A percentile compares a stretch with the other conserved stretches of the same genome.
These are phyloP conservation scores for Hippopotamyrus pictus DNA, from an alignment of 2,797 vertebrate species.

Conservation along the genomic window DNA sequence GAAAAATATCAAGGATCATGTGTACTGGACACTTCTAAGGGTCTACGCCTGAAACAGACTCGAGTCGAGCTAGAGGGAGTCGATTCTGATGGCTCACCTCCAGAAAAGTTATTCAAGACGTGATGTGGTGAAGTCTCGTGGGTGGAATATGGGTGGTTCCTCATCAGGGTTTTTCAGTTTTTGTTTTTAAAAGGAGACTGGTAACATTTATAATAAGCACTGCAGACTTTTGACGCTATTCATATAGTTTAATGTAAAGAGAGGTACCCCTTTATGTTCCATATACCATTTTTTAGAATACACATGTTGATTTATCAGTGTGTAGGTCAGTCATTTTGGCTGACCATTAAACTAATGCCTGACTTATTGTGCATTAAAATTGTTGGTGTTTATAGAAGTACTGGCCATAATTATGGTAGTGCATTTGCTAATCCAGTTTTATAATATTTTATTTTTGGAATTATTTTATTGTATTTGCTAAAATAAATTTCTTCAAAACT, in stretches of 20 bases:
- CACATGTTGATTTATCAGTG: slow-evolving; percentile 10
- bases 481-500: slow-evolving; percentile 9
- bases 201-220: slow-evolving; percentile 21
- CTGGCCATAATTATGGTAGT: slow-evolving; percentile 21
- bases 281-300: slow-evolving; percentile 18
- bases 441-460: slow-evolving; percentile 14
- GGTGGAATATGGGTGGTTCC: slow-evolving; percentile 36
- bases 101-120: slow-evolving; percentile 91
- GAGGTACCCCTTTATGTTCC: neutral
- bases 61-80: slow-evolving; percentile 68
- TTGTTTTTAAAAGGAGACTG: slow-evolving; percentile 23
- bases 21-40: slow-evolving; percentile 28
- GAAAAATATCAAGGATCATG: slow-evolving; percentile 30
- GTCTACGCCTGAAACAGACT: slow-evolving; percentile 71
- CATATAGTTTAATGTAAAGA: neutral
- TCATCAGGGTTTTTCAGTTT: slow-evolving; percentile 46
- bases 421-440: slow-evolving; percentile 27
- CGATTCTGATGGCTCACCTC: slow-evolving; percentile 69
- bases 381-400: slow-evolving; percentile 37
- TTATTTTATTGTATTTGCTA: slow-evolving; percentile 18
- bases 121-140: slow-evolving; percentile 51
- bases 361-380: slow-evolving; percentile 40
- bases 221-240: neutral
- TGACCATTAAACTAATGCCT: slow-evolving; percentile 30
- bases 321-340: neutral